Percentiles rank a stretch among this genome's conserved stretches.
phyloP scores from a whole-genome alignment of 2,113 vertebrate species.

The Alethe diademata region DNA sequence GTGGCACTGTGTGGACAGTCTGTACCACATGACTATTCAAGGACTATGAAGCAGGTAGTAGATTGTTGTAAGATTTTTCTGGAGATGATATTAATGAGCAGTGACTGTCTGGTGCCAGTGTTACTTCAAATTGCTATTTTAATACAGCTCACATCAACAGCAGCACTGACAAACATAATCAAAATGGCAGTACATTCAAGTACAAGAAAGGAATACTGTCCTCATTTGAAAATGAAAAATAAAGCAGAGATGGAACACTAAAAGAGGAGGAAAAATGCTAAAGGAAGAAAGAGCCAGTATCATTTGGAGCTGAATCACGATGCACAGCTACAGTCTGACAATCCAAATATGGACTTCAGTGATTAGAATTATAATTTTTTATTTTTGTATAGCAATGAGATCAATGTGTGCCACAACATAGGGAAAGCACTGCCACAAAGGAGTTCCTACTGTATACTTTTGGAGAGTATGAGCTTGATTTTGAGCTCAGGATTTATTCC shows the following conservation, averaged over 20 bases:
- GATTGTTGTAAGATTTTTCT: background rate
- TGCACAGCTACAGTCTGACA: background rate
- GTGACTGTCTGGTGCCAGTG: background rate
- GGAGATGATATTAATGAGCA: background rate
- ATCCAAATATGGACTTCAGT: background rate
- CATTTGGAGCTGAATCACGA: background rate
- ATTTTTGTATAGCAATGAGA: background rate
- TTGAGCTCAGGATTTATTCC: background rate
- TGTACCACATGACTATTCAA: background rate
- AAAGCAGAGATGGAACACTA: background rate
- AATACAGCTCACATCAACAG: constrained; percentile 19
- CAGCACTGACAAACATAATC: constrained; percentile 22
- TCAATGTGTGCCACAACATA: background rate
- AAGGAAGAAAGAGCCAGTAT: background rate
- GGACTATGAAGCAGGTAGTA: background rate
- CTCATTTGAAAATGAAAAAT: background rate
- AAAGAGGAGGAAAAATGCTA: background rate
- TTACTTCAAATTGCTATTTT: constrained; percentile 36
- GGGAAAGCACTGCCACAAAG: background rate
- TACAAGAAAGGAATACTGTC: background rate
- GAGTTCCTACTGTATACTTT: background rate
- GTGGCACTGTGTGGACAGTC: background rate
- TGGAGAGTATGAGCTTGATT: background rate
- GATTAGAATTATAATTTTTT: background rate
- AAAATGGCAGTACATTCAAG: background rate